Evolutionary conservation across 2,797 vertebrate genomes (phyloP).

Genomic region (Thunnus albacares): DNA sequence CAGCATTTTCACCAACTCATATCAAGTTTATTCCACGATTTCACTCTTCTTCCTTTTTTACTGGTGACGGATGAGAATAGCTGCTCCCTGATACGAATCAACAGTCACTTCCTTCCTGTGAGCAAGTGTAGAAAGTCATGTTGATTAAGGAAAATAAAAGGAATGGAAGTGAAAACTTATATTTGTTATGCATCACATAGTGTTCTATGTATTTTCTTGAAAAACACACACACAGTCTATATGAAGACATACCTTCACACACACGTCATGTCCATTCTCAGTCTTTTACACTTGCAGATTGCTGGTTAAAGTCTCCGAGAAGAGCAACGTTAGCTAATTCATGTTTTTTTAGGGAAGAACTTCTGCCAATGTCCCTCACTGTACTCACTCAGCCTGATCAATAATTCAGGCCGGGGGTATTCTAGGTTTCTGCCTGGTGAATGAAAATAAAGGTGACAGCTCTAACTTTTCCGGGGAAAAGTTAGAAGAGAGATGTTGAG

Average conservation of each 20-base stretch:
- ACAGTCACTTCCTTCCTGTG: background rate
- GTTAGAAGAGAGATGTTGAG: constrained; percentile 13
- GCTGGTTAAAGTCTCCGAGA: background rate
- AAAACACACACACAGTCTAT: background rate
- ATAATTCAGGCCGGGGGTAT: constrained; percentile 64
- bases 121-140: background rate
- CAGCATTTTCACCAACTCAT: background rate
- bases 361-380: constrained; percentile 24
- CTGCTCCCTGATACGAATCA: background rate
- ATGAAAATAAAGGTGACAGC: constrained; percentile 63
- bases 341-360: constrained; percentile 18
- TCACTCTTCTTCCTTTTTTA: background rate
- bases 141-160: background rate
- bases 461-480: constrained; percentile 42
- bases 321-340: constrained; percentile 18
- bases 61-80: background rate
- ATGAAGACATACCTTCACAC: background rate
- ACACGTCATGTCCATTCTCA: too few relatives aligned
- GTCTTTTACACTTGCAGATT: background rate
- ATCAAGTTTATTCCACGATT: background rate
- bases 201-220: too few relatives aligned
- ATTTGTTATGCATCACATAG: background rate
- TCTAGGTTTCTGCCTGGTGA: constrained; percentile 39
- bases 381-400: constrained; percentile 58
- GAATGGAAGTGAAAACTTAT: background rate